phyloP scores from a whole-genome alignment of 2,888 invertebrate species.

The Palloptera scutellata region DNA sequence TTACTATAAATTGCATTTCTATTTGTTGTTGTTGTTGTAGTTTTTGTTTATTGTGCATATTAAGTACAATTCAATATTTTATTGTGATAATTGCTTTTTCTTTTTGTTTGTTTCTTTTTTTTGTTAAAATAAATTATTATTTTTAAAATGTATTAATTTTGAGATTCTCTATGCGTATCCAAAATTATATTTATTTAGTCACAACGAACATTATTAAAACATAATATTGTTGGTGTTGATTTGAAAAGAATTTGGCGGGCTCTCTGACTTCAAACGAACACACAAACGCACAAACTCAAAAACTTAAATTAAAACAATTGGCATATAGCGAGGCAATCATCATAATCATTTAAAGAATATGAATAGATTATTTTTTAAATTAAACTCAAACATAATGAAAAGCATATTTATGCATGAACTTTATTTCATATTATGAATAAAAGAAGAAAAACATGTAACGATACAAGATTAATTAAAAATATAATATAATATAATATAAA shows the following conservation, averaged over 20 bases:
- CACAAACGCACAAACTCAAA: slow-evolving; percentile 7
- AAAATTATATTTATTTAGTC: not conserved
- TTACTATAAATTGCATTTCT: no score
- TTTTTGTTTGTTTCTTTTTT: no score
- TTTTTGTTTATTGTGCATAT: no score
- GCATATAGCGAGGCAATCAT: slow-evolving; percentile 43
- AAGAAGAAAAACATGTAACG: not conserved
- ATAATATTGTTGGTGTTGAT: slow-evolving; percentile 31
- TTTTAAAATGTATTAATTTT: no score
- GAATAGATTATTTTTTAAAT: not conserved
- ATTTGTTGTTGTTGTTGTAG: no score
- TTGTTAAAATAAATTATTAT: no score
- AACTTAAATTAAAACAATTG: slow-evolving; percentile 31
- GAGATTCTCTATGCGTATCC: not conserved
- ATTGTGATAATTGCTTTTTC: no score
- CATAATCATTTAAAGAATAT: not conserved
- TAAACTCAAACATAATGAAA: not conserved
- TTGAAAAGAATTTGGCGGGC: not conserved
- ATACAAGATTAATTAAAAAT: not conserved
- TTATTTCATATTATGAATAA: not conserved
- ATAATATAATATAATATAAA: not conserved
- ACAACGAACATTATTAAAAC: slow-evolving; percentile 42
- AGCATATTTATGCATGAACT: not conserved
- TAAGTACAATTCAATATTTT: no score
- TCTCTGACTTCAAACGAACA: not conserved